Evolutionary conservation across 2,797 vertebrate genomes (phyloP), one percentile per base, ranked within the genome.

Genomic region (Steatocranus sp.): DNA sequence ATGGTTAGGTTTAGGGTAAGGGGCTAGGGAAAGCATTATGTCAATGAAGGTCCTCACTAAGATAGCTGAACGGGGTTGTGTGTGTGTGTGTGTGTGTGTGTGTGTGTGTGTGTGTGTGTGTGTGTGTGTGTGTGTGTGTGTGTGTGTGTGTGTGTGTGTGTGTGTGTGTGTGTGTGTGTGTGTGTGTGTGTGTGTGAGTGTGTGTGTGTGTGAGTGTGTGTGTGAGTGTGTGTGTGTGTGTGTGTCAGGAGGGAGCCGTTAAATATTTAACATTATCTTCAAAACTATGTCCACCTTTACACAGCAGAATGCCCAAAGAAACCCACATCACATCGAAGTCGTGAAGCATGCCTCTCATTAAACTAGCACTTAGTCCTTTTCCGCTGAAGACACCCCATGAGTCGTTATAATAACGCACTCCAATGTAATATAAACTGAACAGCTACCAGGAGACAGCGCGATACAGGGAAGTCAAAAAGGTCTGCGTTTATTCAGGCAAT

Each of bases 341-440:
- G 30, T 79, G 76, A 84, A 82, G 63, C 80, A 81, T 11, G 74
- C 80, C 86, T 91, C 83, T 90, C 87, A 93, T 93, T 92, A 93
- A 91, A 93, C 83, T 73, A 80, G 75, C 85, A 87, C 79, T 89
- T 79, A 82, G 86, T 86, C 80, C 85, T 86, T 80, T 61, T 86
- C 84, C 78, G 54, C 61, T 53, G 86, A 91, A 88, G 81, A 87
- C 81, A 81, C 87, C 88, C 82, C 58, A 51, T 14, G 11, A 88
- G 86, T 91, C 82, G 18, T 87, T 86, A 92, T 87, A 92, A 92
- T 89, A 91, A 92, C 86, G 88, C 78, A 90, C 87, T 90, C 87
- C 58, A 78, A 87, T 86, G 91, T 87, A 92, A 89, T 89, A 91
- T 94, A 91, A 93, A 94, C 83, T 18, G 18, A 93, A 94, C 87